Evolutionary conservation across 2,113 vertebrate genomes (phyloP), one percentile per base, ranked within the genome.

Genomic region (Rhinolophus ferrumequinum): DNA sequence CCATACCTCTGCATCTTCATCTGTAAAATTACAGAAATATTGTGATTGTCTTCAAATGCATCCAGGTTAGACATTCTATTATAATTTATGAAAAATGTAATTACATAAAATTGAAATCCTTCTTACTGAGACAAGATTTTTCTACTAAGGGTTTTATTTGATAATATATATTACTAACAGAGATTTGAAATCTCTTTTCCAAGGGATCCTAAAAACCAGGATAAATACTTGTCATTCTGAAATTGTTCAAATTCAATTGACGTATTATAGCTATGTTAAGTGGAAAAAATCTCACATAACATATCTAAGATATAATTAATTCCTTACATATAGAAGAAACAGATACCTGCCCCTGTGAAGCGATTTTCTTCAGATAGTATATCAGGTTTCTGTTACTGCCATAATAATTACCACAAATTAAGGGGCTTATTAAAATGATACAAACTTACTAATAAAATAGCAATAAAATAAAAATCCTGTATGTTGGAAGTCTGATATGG

Each of bases 1-100:
- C 10, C 12, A 67, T 70, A 22, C 33, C 33, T 72, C 11, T 24
- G 21, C 1, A 85, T 56, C 6, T 9, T 67, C 11, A 15, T 14
- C 22, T 62, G 11, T 50, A 69, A 88, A 92, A 69, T 12, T 66
- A 44, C 1, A 87, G 30, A 30, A 44, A 6, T 86, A 14, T 28
- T 62, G 2, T 50, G 30, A 82, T 67, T 96, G 30, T 90, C n/a
- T 84, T 94, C 6, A 89, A 77, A 81, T 70, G 14, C 16, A 24
- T 73, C n/a, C 14, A 84, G 8, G 26, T 91, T 44, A 89, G 72
- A 77, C 10, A 26, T 56, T 90, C 15, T 38, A 44, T 44, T 44
- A 70, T 70, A 58, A 70, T 90, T 89, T 64, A 60, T 75, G 11
- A 83, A 88, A 93, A 82, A 47, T 22, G 66, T 58, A 83, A 90